A percentile compares a stretch with the other conserved stretches of the same genome.
Conservation (phyloP, 2,113 vertebrate genomes). For the Archocentrus centrarchus region DNA sequence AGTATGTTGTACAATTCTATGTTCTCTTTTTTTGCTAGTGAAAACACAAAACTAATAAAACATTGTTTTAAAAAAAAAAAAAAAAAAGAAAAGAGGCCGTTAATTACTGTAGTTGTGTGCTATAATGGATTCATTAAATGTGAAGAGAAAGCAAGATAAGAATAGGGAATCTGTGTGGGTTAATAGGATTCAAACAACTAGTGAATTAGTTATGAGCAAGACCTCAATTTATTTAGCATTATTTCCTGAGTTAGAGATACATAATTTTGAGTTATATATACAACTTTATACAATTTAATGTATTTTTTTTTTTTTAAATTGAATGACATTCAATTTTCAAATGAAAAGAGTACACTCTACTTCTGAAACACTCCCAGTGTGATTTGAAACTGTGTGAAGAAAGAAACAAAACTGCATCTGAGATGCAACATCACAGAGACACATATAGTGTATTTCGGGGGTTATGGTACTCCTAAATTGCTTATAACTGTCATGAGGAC, state of each 20-base stretch:
- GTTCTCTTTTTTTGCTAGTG: no score
- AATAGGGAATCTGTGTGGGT: background rate
- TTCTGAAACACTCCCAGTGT: background rate
- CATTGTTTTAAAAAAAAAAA: no score
- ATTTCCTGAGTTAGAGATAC: background rate
- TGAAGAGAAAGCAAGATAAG: background rate
- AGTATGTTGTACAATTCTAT: no score
- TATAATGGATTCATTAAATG: background rate
- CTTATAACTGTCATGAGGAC: no score
- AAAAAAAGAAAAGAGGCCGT: background rate
- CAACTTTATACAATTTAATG: background rate
- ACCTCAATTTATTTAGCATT: background rate
- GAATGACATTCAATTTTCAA: background rate
- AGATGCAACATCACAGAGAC: background rate
- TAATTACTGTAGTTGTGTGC: conserved; percentile 1
- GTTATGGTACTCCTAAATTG: background rate
- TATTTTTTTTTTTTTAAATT: background rate
- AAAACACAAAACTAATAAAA: no score
- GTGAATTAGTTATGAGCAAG: conserved; percentile 2
- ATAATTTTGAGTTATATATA: background rate
- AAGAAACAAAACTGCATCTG: background rate
- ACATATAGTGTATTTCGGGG: background rate
- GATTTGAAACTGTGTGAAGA: background rate
- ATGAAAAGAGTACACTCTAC: background rate
- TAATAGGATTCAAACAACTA: background rate